Percentiles rank a stretch among this genome's conserved stretches.
These are phyloP conservation scores for Drosophila auraria DNA, from an alignment of 1,140 invertebrate species.

Conservation along the genomic window DNA sequence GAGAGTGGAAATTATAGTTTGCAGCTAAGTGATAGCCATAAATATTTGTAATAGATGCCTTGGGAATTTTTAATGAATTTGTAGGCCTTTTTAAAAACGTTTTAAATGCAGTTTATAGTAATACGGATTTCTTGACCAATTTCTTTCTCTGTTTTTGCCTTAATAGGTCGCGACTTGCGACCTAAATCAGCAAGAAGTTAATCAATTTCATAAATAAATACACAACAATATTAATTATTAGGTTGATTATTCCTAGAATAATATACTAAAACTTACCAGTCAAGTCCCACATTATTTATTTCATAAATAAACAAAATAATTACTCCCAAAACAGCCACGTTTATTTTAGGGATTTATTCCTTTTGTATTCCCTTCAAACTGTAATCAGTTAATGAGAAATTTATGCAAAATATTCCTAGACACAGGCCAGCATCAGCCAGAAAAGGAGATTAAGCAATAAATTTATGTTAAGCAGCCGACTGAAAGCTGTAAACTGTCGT, in stretches of 20 bases:
- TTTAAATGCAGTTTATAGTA: background rate
- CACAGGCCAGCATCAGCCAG: constrained; percentile 12
- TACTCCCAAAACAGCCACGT: background rate
- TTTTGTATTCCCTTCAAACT: background rate
- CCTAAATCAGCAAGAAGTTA: too few relatives aligned
- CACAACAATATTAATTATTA: too few relatives aligned
- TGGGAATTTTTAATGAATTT: background rate
- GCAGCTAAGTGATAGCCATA: background rate
- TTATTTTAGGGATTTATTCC: background rate
- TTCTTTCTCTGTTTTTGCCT: too few relatives aligned
- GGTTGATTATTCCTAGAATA: too few relatives aligned
- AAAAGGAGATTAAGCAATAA: constrained; percentile 66
- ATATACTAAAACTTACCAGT: background rate
- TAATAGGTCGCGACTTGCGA: too few relatives aligned
- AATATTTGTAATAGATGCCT: background rate
- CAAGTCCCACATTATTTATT: background rate
- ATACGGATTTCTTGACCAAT: too few relatives aligned
- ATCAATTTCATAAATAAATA: too few relatives aligned
- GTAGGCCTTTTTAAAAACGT: background rate
- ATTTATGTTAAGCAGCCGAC: constrained; percentile 65
- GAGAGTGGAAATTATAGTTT: background rate
- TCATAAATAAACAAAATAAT: background rate
- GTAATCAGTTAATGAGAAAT: constrained; percentile 52
- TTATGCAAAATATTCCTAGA: constrained; percentile 47
- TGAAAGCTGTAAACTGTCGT: constrained; percentile 67